These are phyloP conservation scores for Ptyas mucosa DNA, from an alignment of 2,113 vertebrate genomes.

Conservation along the genomic window DNA sequence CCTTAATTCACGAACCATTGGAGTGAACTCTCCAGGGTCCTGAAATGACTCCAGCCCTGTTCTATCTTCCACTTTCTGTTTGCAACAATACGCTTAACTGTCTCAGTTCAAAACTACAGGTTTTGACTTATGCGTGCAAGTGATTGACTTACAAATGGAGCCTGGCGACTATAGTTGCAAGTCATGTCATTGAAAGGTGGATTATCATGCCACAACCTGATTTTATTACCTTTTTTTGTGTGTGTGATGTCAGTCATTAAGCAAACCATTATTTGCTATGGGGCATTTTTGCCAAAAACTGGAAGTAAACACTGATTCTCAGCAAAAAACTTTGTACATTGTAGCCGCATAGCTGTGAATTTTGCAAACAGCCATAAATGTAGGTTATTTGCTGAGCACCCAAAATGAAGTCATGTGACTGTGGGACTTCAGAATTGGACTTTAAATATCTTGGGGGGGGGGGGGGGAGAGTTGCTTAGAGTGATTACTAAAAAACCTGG, in stretches of 20 bases:
- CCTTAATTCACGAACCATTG: background rate
- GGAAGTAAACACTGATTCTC: background rate
- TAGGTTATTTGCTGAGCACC: background rate
- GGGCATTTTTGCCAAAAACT: background rate
- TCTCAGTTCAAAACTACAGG: background rate
- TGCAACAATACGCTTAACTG: background rate
- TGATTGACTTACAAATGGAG: background rate
- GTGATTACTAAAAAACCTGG: background rate
- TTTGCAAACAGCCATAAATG: background rate
- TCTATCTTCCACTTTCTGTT: background rate
- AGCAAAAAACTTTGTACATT: background rate
- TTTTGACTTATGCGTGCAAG: background rate
- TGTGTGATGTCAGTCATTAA: background rate
- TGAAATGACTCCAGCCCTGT: background rate
- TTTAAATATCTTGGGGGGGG: background rate
- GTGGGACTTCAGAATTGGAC: background rate
- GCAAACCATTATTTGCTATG: background rate
- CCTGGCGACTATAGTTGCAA: background rate
- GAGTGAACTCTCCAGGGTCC: background rate
- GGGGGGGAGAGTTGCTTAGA: background rate
- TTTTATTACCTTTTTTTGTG: background rate
- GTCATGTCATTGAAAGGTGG: background rate
- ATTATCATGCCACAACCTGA: background rate
- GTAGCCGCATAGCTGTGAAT: background rate
- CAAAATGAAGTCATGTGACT: background rate